Evolutionary conservation across 2,797 vertebrate species (phyloP), one percentile per base, ranked within the genome.

Genomic region (Lacerta agilis): DNA sequence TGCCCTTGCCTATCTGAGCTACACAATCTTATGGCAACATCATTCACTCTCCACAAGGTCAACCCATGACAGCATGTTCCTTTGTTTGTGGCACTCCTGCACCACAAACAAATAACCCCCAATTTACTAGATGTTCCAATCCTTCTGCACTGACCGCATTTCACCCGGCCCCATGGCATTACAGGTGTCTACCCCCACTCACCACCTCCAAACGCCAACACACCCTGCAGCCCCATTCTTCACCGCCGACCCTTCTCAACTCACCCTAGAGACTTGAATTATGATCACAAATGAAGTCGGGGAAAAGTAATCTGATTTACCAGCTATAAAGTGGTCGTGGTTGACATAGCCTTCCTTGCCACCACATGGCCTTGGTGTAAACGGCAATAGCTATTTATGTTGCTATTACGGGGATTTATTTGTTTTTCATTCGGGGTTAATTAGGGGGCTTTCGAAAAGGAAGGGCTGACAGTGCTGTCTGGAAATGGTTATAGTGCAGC

Each of bases 381-480:
- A 92, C 90, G 92, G 43, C 79, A 75, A 8, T 87, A 93, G 83
- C 90, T 79, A 95, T 94, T 94, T 91, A 94, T 93, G 92, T 88
- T 89, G 93, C 92, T 95, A 95, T 96, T 94, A 95, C 72, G 67
- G 80, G 43, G 92, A 92, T 61, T 95, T 94, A 88, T 90, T 94
- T 93, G 71, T 79, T 90, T 96, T 96, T 94, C 94, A 96, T 95
- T 90, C 29, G 45, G 94, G 96, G 91, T 96, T 95, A 96, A 95
- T 94, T 89, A 94, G 95, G 89, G 58, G 93, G 90, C 95, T 95
- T 0, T 0, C 94, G 86, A 95, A 96, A 94, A 91, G 91, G 91
- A 92, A 92, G 82, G 87, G 87, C 91, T 96, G 93, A 94, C 80
- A 90, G 69, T 73, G 90, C 83, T 90, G 89, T 82, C 75, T 91